Conservation (phyloP, 2,797 vertebrate species). For the Gallinago nigripennis region DNA sequence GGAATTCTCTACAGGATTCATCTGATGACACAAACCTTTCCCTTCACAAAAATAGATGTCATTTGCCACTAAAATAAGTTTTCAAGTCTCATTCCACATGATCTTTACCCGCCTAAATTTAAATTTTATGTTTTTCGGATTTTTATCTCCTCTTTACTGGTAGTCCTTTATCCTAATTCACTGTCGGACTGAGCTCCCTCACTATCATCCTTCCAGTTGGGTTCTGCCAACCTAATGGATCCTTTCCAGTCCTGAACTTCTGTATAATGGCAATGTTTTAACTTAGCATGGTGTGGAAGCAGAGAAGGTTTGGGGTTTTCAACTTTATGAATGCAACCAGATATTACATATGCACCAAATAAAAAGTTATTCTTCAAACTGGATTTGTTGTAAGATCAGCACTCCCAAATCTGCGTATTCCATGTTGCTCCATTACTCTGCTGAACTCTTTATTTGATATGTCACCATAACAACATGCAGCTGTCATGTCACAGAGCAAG, state of each 20-base stretch:
- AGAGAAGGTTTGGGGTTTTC: background rate
- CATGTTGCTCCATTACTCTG: background rate
- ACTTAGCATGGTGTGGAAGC: background rate
- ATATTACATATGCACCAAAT: background rate
- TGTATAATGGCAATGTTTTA: background rate
- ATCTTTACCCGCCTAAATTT: background rate
- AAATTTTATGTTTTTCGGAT: background rate
- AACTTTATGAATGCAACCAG: background rate
- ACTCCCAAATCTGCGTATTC: background rate
- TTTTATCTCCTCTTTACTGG: background rate
- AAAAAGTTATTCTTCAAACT: background rate
- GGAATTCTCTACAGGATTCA: background rate
- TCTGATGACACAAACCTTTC: background rate
- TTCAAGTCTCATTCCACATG: background rate
- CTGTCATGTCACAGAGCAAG: background rate
- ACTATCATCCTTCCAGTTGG: background rate
- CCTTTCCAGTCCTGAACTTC: background rate
- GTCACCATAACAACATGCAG: background rate
- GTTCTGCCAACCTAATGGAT: background rate
- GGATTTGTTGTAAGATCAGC: background rate
- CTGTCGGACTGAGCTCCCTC: background rate
- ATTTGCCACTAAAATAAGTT: background rate
- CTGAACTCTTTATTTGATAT: background rate
- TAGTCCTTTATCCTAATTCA: background rate
- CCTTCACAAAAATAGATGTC: background rate